phyloP scores from a whole-genome alignment of 2,113 vertebrate species.

The Drymodes brunneopygia region DNA sequence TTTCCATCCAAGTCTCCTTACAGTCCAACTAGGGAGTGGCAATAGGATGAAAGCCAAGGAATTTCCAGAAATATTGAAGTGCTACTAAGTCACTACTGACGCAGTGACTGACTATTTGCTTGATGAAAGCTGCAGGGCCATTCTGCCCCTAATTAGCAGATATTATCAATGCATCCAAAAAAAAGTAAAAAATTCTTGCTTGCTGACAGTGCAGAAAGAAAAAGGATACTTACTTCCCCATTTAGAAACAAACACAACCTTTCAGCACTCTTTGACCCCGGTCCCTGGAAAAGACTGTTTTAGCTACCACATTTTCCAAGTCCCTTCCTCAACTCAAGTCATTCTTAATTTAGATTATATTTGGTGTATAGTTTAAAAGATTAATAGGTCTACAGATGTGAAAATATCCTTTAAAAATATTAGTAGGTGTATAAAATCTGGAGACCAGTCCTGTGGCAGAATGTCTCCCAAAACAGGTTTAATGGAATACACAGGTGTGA shows the following conservation, averaged over 20 bases:
- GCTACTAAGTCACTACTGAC: constrained; percentile 5
- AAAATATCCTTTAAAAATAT: background rate
- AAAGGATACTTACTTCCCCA: background rate
- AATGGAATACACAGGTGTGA: background rate
- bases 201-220: background rate
- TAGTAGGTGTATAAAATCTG: background rate
- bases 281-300: background rate
- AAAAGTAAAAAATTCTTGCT: background rate
- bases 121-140: background rate
- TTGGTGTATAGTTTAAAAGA: background rate
- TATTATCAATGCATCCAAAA: background rate
- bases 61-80: constrained; percentile 46
- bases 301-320: background rate
- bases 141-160: background rate
- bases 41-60: constrained; percentile 46
- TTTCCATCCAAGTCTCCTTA: constrained; percentile 18
- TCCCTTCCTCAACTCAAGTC: background rate
- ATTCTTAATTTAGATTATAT: background rate
- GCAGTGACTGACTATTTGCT: background rate
- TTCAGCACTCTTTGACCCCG: background rate
- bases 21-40: constrained; percentile 30
- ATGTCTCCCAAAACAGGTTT: background rate
- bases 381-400: background rate
- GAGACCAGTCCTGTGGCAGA: background rate
- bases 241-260: background rate